Conservation (phyloP, 2,113 vertebrate species). For the Cyphomyrus plagiostoma region DNA sequence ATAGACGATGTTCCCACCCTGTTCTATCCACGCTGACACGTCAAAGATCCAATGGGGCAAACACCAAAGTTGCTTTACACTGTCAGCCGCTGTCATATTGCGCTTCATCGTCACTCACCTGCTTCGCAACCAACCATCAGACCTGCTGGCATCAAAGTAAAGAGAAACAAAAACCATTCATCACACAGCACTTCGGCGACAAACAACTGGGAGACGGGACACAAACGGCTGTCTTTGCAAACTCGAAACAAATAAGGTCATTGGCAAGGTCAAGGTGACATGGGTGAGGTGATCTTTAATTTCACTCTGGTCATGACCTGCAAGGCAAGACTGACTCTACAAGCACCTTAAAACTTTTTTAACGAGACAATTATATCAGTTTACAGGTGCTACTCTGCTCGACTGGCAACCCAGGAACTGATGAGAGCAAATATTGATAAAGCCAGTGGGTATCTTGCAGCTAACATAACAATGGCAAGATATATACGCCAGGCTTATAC, state of each 20-base stretch:
- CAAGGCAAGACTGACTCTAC: conserved; percentile 33
- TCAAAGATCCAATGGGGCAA: neutral
- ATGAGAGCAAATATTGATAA: conserved; percentile 62
- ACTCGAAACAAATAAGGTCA: conserved; percentile 49
- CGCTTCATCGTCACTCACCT: neutral
- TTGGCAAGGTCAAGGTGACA: conserved; percentile 42
- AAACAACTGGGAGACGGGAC: neutral
- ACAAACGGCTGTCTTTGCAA: neutral
- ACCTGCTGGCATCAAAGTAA: conserved; percentile 5
- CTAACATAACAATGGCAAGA: conserved; percentile 26
- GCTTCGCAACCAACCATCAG: conserved; percentile 21
- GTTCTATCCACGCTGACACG: neutral
- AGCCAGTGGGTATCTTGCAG: conserved; percentile 41
- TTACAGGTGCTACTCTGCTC: conserved; percentile 46
- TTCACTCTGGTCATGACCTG: conserved; percentile 34
- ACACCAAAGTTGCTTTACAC: neutral
- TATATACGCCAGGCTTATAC: conserved; percentile 6
- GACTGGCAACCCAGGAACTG: conserved; percentile 44
- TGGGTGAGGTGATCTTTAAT: conserved; percentile 42
- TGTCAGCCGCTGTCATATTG: neutral
- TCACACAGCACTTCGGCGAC: neutral
- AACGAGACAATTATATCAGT: conserved; percentile 56
- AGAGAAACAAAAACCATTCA: neutral
- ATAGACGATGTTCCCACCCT: neutral
- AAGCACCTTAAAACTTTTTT: conserved; percentile 55